Conservation (phyloP, 2,113 vertebrate genomes). For the Edolisoma coerulescens region DNA sequence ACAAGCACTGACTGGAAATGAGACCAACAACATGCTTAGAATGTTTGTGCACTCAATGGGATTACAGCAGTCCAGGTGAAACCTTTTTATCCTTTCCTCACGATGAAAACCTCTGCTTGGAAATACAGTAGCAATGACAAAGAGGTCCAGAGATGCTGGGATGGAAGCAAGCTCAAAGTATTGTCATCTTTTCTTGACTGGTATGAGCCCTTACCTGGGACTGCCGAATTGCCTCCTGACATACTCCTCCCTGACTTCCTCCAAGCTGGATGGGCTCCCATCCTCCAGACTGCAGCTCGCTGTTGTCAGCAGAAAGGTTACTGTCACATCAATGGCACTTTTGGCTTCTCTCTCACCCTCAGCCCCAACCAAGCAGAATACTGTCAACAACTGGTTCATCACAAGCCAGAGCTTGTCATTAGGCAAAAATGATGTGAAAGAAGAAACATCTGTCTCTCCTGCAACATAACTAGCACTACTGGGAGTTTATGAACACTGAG, state of each 20-base stretch:
- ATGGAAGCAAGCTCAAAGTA: not conserved
- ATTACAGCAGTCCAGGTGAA: not conserved
- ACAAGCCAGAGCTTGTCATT: not conserved
- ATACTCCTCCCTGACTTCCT: constrained; percentile 72
- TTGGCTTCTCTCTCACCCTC: not conserved
- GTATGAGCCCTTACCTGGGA: constrained; percentile 49
- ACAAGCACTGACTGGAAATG: not conserved
- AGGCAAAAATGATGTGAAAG: not conserved
- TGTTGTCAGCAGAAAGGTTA: constrained; percentile 41
- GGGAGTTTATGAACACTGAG: not conserved
- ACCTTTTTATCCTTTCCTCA: not conserved
- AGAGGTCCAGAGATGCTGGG: not conserved
- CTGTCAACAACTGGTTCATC: not conserved
- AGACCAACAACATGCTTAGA: not conserved
- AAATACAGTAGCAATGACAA: not conserved
- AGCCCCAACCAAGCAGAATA: not conserved
- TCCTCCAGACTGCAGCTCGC: constrained; percentile 65
- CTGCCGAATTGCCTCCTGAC: constrained; percentile 43
- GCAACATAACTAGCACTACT: not conserved
- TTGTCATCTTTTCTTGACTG: not conserved
- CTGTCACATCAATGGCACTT: not conserved
- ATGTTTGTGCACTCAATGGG: not conserved
- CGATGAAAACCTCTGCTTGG: not conserved
- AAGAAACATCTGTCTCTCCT: not conserved
- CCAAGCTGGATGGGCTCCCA: constrained; percentile 62